phyloP scores from a whole-genome alignment of 2,888 invertebrate genomes.

The Stenotaenia linearis region DNA sequence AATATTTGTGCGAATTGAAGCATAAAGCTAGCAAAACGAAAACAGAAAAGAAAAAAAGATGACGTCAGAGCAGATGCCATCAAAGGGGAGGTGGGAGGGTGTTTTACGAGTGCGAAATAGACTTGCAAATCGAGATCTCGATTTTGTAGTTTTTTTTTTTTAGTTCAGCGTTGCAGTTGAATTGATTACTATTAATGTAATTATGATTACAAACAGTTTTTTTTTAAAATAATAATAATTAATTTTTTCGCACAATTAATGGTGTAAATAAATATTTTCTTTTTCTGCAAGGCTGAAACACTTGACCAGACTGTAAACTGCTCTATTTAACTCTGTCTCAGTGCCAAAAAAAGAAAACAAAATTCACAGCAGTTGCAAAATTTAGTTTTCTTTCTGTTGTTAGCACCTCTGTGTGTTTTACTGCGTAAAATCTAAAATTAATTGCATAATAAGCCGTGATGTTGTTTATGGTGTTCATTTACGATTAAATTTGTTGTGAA shows the following conservation, averaged over 20 bases:
- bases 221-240: background rate
- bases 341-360: slow-evolving; percentile 4
- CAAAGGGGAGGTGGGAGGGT: background rate
- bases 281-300: slow-evolving; percentile 20
- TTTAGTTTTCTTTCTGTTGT: background rate
- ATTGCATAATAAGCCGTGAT: too few relatives aligned
- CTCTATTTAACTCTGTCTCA: slow-evolving; percentile 17
- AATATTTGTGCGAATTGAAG: background rate
- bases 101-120: slow-evolving; percentile 13
- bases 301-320: slow-evolving; percentile 21
- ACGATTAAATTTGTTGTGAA: background rate
- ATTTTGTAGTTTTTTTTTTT: background rate
- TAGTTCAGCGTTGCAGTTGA: background rate
- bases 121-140: slow-evolving; percentile 16
- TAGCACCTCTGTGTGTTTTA: background rate
- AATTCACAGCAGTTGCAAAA: slow-evolving; percentile 2
- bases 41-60: slow-evolving; percentile 7
- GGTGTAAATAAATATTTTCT: background rate
- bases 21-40: too few relatives aligned
- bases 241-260: background rate
- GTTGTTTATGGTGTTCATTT: too few relatives aligned
- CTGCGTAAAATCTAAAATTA: background rate
- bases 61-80: slow-evolving; percentile 9
- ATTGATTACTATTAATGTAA: slow-evolving; percentile 8
- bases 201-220: background rate